Conservation (phyloP, 2,113 vertebrate species). For the Vulpes ferrilata region DNA sequence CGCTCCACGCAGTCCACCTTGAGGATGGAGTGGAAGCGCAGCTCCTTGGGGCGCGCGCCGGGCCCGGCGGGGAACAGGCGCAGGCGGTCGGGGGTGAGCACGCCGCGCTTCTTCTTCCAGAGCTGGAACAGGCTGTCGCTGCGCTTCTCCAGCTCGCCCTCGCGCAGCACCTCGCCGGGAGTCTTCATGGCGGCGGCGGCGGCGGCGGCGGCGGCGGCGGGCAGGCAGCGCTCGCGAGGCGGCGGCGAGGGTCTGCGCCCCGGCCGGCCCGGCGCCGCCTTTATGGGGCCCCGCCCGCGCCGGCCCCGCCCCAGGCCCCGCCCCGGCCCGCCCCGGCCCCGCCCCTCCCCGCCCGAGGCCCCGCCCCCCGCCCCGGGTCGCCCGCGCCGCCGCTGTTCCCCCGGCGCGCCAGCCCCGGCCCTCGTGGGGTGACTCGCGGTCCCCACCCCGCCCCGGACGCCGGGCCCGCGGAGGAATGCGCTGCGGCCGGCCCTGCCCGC, state of each 20-base stretch:
- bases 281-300: conserved; percentile 45
- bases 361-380: not conserved
- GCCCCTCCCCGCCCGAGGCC: not conserved
- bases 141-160: conserved; percentile 97
- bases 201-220: accelerated
- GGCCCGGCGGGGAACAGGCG: conserved; percentile 92
- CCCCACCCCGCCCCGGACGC: not conserved
- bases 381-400: not conserved
- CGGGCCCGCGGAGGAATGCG: conserved; percentile 62
- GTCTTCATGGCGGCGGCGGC: conserved; percentile 87
- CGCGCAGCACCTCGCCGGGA: conserved; percentile 92
- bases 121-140: conserved; percentile 97
- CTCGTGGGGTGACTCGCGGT: not conserved
- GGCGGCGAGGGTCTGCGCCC: not conserved
- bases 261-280: accelerated
- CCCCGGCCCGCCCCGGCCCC: not conserved
- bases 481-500: conserved; percentile 42
- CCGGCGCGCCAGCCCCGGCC: not conserved
- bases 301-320: not conserved
- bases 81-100: conserved; percentile 95
- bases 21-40: conserved; percentile 94
- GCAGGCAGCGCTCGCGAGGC: accelerated
- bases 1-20: conserved; percentile 98
- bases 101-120: conserved; percentile 97
- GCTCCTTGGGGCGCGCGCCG: conserved; percentile 92